Conservation (phyloP, 2,113 vertebrate genomes). For the Carettochelys insculpta region DNA sequence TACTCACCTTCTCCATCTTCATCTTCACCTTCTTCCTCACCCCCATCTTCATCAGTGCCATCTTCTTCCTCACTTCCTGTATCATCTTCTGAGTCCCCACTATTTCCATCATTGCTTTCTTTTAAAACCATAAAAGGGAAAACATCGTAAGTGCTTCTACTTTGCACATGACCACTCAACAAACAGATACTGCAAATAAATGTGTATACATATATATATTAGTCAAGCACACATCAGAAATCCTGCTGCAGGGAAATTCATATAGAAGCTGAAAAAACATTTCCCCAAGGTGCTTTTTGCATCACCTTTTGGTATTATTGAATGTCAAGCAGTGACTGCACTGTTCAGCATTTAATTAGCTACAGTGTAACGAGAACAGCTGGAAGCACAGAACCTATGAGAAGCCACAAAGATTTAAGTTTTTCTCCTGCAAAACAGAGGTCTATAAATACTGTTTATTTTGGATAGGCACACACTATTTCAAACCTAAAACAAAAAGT, state of each 20-base stretch:
- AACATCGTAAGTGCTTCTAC: background rate
- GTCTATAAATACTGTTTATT: background rate
- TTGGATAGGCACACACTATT: background rate
- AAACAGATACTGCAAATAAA: background rate
- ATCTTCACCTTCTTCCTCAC: slow-evolving; percentile 77
- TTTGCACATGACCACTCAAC: background rate
- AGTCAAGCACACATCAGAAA: background rate
- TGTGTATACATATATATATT: too few relatives aligned
- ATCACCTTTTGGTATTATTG: background rate
- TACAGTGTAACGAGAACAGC: background rate
- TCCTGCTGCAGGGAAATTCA: background rate
- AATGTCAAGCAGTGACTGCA: background rate
- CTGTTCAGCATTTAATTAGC: background rate
- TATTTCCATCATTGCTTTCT: slow-evolving; percentile 77
- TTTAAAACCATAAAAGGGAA: slow-evolving; percentile 48
- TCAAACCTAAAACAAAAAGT: fast-evolving
- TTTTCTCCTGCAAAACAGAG: fast-evolving
- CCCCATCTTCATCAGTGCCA: slow-evolving; percentile 75
- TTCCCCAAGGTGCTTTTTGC: background rate
- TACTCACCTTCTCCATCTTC: slow-evolving; percentile 75
- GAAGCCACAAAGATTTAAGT: background rate
- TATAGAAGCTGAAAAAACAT: fast-evolving
- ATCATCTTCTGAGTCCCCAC: slow-evolving; percentile 77
- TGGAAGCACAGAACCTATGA: background rate
- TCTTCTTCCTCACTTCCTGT: slow-evolving; percentile 75